A percentile compares a stretch with the other conserved stretches of the same genome.
Conservation (phyloP, 2,113 vertebrate species). For the Pipa parva region DNA sequence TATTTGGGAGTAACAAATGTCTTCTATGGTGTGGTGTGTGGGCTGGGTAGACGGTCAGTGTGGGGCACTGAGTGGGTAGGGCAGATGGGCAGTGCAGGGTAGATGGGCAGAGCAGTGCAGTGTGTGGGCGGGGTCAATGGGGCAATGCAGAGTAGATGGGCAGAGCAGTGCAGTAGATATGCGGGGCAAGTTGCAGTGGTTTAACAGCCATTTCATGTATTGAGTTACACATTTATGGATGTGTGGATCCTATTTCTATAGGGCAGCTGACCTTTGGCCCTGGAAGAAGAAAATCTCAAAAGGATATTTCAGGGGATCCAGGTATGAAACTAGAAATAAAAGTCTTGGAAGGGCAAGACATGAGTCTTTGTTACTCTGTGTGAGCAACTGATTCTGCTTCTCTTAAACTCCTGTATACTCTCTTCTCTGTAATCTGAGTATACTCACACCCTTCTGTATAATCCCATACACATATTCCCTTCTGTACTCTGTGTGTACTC, state of each 20-base stretch:
- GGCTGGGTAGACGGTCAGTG: not conserved
- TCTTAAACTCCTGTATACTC: too few species aligned
- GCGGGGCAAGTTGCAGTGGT: not conserved
- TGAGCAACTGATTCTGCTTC: too few species aligned
- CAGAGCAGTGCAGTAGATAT: not conserved
- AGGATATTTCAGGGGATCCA: conserved; percentile 93
- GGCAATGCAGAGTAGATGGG: not conserved
- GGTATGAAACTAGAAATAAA: conserved; percentile 69
- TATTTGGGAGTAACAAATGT: not conserved
- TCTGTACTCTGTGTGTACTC: too few species aligned
- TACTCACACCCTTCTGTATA: too few species aligned
- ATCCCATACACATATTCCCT: too few species aligned
- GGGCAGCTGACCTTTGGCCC: conserved; percentile 85
- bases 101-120: not conserved
- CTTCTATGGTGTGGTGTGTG: not conserved
- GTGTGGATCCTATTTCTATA: conserved; percentile 60
- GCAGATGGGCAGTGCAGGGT: not conserved
- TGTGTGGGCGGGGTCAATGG: not conserved
- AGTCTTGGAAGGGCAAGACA: too few species aligned
- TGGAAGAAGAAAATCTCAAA: conserved; percentile 87
- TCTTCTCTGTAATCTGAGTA: too few species aligned
- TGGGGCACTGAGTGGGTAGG: not conserved
- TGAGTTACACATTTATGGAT: too few species aligned
- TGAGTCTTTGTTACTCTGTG: too few species aligned
- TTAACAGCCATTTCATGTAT: too few species aligned